phyloP scores from a whole-genome alignment of 2,888 invertebrate genomes.

The Macrosoma leucophasiata region DNA sequence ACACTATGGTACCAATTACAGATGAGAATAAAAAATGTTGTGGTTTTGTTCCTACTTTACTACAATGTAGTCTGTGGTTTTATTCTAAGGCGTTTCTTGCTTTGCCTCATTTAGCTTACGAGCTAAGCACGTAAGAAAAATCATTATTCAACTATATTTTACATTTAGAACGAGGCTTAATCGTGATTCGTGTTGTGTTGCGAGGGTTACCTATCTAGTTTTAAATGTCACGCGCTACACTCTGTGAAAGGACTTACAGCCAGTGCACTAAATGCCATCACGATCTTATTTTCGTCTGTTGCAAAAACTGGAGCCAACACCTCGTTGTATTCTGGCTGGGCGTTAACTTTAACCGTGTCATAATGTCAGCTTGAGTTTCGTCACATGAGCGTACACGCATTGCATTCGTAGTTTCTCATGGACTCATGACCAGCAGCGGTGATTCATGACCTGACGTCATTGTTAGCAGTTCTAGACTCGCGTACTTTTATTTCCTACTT shows the following conservation, averaged over 20 bases:
- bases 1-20: too few species aligned
- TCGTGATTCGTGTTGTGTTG: constrained; percentile 32
- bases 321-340: constrained; percentile 12
- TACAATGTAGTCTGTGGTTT: too few species aligned
- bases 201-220: constrained; percentile 28
- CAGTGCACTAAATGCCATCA: constrained; percentile 54
- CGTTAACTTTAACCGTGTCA: constrained; percentile 5
- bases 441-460: constrained; percentile 17
- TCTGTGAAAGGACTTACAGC: constrained; percentile 51
- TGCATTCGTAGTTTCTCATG: constrained; percentile 8
- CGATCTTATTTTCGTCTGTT: constrained; percentile 47
- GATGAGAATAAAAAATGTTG: too few species aligned
- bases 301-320: constrained; percentile 35
- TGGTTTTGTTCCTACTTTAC: too few species aligned
- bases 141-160: too few species aligned
- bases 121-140: too few species aligned
- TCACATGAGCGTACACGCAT: constrained; percentile 5
- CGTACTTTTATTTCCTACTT: constrained; percentile 17
- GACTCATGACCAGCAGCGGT: constrained; percentile 8
- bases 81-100: too few species aligned
- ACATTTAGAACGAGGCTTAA: constrained; percentile 17
- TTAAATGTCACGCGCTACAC: constrained; percentile 52
- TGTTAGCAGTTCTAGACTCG: constrained; percentile 8
- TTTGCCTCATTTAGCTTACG: too few species aligned
- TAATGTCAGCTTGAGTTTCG: too few species aligned